phyloP scores from a whole-genome alignment of 2,888 invertebrate genomes.

The Pecten maximus region DNA sequence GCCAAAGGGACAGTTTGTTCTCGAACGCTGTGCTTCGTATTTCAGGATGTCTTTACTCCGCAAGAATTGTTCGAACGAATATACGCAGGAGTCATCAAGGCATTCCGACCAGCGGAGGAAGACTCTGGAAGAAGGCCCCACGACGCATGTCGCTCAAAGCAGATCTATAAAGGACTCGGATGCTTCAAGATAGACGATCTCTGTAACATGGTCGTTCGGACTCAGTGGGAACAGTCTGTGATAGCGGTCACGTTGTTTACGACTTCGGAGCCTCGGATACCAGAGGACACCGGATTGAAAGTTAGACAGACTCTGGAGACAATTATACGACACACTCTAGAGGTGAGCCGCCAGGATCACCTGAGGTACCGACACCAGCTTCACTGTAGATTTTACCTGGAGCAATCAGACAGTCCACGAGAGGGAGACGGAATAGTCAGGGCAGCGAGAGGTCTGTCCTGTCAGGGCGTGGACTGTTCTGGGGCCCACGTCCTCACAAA shows the following conservation, averaged over 20 bases:
- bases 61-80: neutral
- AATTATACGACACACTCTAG: neutral
- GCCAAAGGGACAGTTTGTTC: neutral
- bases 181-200: constrained; percentile 22
- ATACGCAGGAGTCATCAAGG: neutral
- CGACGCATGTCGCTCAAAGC: neutral
- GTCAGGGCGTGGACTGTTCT: neutral
- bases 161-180: neutral
- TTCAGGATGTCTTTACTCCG: neutral
- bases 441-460: neutral
- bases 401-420: neutral
- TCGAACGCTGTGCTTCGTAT: neutral
- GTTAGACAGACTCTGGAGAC: neutral
- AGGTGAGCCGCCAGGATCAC: neutral
- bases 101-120: neutral
- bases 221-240: neutral
- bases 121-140: neutral
- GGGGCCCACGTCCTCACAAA: neutral
- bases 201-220: neutral
- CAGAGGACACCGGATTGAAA: neutral
- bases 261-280: neutral
- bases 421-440: neutral
- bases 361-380: neutral
- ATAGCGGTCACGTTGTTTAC: neutral
- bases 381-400: neutral